Percentiles rank a stretch among this genome's conserved stretches.
phyloP scores from a whole-genome alignment of 2,113 vertebrate species.

The Bucco capensis region DNA sequence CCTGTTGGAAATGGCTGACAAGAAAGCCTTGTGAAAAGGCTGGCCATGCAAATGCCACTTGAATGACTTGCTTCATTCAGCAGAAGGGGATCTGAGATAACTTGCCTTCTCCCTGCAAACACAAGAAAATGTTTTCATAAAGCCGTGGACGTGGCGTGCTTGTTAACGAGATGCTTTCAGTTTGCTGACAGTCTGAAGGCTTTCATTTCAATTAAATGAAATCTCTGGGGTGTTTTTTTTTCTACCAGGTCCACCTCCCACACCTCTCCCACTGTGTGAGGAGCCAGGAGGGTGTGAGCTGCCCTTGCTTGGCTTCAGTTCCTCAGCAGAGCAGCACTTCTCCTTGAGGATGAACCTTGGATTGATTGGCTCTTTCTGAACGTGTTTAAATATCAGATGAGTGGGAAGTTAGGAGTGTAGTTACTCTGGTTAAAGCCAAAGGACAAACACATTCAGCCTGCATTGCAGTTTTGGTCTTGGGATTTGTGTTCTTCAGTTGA shows the following conservation, averaged over 20 bases:
- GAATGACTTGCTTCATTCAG: slow-evolving; percentile 80
- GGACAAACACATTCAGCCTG: not conserved
- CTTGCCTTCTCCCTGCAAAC: slow-evolving; percentile 65
- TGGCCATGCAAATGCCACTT: slow-evolving; percentile 75
- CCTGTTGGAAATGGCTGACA: slow-evolving; percentile 73
- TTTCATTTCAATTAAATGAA: not conserved
- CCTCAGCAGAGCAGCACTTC: not conserved
- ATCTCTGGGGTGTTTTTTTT: not conserved
- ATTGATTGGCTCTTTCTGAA: not conserved
- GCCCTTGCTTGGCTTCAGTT: not conserved
- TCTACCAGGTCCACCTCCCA: not conserved
- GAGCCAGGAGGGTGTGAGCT: not conserved
- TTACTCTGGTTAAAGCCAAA: slow-evolving; percentile 12
- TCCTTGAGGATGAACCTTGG: not conserved
- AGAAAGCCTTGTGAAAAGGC: slow-evolving; percentile 74
- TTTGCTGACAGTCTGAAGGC: slow-evolving; percentile 19
- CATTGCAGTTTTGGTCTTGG: not conserved
- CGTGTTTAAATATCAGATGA: slow-evolving; percentile 25
- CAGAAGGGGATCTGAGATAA: slow-evolving; percentile 40
- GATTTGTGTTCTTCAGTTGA: not conserved
- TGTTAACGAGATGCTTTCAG: slow-evolving; percentile 65
- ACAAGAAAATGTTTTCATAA: slow-evolving; percentile 75
- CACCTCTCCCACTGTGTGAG: not conserved
- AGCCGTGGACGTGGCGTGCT: slow-evolving; percentile 64
- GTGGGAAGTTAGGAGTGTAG: not conserved